These are phyloP conservation scores for Zaprionus obscuricornis DNA, from an alignment of 2,888 invertebrate genomes.

Conservation along the genomic window DNA sequence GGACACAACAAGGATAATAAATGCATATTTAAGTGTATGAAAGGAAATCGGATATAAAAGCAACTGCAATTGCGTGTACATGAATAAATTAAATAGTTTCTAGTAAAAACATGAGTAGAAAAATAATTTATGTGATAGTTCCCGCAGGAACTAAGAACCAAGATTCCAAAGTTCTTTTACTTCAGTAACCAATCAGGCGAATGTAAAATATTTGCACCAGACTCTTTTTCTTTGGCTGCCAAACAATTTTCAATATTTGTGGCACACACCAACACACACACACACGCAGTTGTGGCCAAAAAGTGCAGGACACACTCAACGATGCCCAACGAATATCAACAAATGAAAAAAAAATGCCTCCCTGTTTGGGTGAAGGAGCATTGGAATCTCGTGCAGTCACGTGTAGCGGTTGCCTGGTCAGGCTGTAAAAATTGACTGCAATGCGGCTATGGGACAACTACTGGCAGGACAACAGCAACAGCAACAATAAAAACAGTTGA, in stretches of 20 bases:
- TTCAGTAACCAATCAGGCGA: constrained; percentile 65
- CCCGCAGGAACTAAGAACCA: no score
- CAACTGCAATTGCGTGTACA: not conserved
- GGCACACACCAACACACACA: constrained; percentile 44
- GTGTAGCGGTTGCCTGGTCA: constrained; percentile 54
- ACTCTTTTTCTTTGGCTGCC: constrained; percentile 39
- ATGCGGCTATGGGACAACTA: constrained; percentile 66
- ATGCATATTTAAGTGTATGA: constrained; percentile 1
- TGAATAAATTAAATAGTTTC: not conserved
- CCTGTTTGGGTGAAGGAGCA: constrained; percentile 1
- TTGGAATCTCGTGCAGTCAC: constrained; percentile 59
- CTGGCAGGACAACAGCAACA: constrained; percentile 8
- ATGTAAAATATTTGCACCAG: constrained; percentile 29
- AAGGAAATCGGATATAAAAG: no score
- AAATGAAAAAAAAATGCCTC: constrained; percentile 56
- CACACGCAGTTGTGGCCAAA: constrained; percentile 60
- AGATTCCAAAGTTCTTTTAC: no score
- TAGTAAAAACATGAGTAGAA: not conserved
- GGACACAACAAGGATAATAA: constrained; percentile 27
- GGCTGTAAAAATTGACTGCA: constrained; percentile 70
- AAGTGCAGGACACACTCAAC: constrained; percentile 56
- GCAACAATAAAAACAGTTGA: constrained; percentile 42
- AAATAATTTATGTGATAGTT: no score
- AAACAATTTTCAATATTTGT: constrained; percentile 67
- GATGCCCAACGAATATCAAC: constrained; percentile 56